Percentiles rank a stretch among this genome's conserved stretches.
Evolutionary conservation across 1,140 invertebrate species (phyloP).

Genomic region (Drosophila quadrilineata): DNA sequence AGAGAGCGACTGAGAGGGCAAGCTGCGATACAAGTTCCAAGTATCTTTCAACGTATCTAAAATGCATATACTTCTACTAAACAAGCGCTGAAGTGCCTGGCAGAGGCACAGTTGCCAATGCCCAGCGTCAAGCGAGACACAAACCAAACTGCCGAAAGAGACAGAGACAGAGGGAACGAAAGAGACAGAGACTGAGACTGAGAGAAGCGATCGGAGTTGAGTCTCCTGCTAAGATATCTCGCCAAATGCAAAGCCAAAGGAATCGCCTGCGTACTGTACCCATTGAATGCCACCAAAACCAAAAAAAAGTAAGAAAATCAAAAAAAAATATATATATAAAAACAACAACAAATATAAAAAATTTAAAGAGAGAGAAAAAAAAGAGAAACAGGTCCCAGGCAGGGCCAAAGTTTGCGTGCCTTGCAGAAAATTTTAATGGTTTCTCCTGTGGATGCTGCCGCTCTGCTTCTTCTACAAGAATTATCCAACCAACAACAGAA

Average conservation of each 20-base stretch:
- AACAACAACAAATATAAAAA: too few species aligned
- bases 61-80: slow-evolving; percentile 56
- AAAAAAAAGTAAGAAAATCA: slow-evolving; percentile 14
- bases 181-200: too few species aligned
- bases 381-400: slow-evolving; percentile 57
- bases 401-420: slow-evolving; percentile 73
- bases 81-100: slow-evolving; percentile 68
- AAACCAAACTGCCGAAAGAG: too few species aligned
- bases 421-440: slow-evolving; percentile 61
- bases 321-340: too few species aligned
- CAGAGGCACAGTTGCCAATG: slow-evolving; percentile 26
- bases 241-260: slow-evolving; percentile 2
- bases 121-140: slow-evolving; percentile 10
- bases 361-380: too few species aligned
- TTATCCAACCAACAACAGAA: too few species aligned
- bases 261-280: slow-evolving; percentile 61
- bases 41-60: slow-evolving; percentile 71
- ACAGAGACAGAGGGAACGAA: too few species aligned
- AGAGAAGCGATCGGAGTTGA: too few species aligned
- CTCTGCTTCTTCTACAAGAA: too few species aligned
- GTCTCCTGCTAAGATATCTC: slow-evolving; percentile 29
- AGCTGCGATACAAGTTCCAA: slow-evolving; percentile 48
- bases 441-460: slow-evolving; percentile 7
- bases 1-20: slow-evolving; percentile 1
- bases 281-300: slow-evolving; percentile 16